Conservation (phyloP, 2,797 vertebrate genomes). For the Nyctalus aviator region DNA sequence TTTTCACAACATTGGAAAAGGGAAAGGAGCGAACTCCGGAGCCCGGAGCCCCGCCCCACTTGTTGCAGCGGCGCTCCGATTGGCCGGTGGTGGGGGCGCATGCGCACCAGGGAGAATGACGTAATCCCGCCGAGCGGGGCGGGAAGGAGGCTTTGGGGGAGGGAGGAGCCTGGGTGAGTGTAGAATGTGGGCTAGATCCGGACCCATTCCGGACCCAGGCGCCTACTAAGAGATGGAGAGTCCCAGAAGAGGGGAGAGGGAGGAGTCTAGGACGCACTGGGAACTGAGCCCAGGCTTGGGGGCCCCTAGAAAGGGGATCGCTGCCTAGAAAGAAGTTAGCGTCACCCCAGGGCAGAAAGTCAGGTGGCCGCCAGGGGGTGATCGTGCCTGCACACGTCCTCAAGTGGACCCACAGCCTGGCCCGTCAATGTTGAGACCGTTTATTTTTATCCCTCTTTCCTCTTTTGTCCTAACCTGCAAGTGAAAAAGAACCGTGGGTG, state of each 20-base stretch:
- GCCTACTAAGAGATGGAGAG: not conserved
- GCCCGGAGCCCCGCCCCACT: not conserved
- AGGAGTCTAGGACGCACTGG: not conserved
- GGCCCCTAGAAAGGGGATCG: not conserved
- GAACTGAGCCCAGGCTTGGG: not conserved
- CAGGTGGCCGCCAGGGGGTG: constrained; percentile 60
- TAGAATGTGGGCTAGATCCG: not conserved
- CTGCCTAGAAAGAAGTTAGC: not conserved
- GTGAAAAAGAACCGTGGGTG: not conserved
- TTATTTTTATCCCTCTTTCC: constrained; percentile 47
- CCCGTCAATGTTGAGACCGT: not conserved
- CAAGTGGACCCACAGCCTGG: not conserved
- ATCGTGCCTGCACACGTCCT: not conserved
- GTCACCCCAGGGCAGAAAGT: not conserved
- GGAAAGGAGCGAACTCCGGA: not conserved
- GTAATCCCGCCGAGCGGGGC: not conserved
- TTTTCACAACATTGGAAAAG: not conserved
- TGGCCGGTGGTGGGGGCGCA: constrained; percentile 12
- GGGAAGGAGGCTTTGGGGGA: not conserved
- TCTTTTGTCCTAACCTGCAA: not conserved
- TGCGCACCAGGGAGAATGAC: constrained; percentile 15
- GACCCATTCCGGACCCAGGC: not conserved
- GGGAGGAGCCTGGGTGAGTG: not conserved
- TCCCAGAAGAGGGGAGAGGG: not conserved
- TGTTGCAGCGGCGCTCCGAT: not conserved